phyloP scores from a whole-genome alignment of 2,888 invertebrate species.

The Pollenia amentaria region DNA sequence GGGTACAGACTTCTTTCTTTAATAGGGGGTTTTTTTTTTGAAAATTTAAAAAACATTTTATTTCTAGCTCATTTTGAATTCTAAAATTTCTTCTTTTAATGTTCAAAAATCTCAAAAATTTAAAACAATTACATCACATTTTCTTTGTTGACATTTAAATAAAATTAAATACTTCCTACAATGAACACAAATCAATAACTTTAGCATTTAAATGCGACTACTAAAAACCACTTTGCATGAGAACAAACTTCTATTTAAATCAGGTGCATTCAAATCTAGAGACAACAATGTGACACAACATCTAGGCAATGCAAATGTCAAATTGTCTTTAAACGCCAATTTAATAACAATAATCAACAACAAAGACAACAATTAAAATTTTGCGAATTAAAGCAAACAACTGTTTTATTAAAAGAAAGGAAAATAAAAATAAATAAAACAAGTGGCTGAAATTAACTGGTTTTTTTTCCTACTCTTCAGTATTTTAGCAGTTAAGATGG shows the following conservation, averaged over 20 bases:
- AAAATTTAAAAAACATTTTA: too few species aligned
- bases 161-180: not conserved
- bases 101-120: not conserved
- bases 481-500: conserved; percentile 9
- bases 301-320: conserved; percentile 46
- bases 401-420: not conserved
- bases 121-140: not conserved
- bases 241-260: not conserved
- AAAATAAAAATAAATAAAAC: too few species aligned
- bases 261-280: not conserved
- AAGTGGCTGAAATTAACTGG: conserved; percentile 39
- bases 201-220: conserved; percentile 10
- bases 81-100: too few species aligned
- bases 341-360: conserved; percentile 36
- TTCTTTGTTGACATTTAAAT: too few species aligned
- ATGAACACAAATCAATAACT: not conserved
- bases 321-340: conserved; percentile 40
- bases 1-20: too few species aligned
- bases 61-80: too few species aligned
- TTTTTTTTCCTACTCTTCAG: conserved; percentile 43
- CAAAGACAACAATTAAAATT: conserved; percentile 62
- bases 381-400: conserved; percentile 19
- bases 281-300: conserved; percentile 44
- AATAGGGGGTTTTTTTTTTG: too few species aligned
- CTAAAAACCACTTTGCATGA: not conserved